phyloP scores from a whole-genome alignment of 2,888 invertebrate genomes.

The Epistrophe grossulariae region DNA sequence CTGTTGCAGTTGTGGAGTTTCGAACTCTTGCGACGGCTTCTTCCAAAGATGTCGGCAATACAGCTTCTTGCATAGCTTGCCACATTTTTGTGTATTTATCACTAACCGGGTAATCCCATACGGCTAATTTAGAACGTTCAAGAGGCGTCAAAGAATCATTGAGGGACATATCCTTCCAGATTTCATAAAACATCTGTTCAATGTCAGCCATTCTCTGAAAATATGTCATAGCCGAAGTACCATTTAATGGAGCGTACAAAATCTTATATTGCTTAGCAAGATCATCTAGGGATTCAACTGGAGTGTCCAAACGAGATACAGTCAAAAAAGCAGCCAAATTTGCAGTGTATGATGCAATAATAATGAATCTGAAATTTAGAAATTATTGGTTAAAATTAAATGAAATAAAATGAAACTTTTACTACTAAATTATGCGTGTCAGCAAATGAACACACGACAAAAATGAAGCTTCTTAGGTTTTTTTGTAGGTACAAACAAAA shows the following conservation, averaged over 20 bases:
- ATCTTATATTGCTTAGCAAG: conserved; percentile 98
- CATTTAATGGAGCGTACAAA: conserved; percentile 95
- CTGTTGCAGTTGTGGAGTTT: conserved; percentile 89
- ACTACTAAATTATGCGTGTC: no score
- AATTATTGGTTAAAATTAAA: background rate
- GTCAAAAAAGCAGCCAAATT: conserved; percentile 99
- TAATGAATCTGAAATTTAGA: conserved; percentile 90
- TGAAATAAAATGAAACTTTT: no score
- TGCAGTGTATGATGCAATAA: conserved; percentile 99
- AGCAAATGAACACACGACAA: no score
- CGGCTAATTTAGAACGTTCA: conserved; percentile 96
- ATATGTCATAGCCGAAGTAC: conserved; percentile 95
- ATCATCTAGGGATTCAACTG: conserved; percentile 96
- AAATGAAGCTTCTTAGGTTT: no score
- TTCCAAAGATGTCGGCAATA: conserved; percentile 90
- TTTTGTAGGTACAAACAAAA: no score
- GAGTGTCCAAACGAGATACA: conserved; percentile 95
- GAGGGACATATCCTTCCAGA: conserved; percentile 99
- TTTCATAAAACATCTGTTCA: conserved; percentile 97
- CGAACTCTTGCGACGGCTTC: conserved; percentile 91
- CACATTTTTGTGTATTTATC: conserved; percentile 99
- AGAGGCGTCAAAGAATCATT: conserved; percentile 96
- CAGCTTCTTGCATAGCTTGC: conserved; percentile 95
- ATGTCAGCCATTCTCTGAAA: conserved; percentile 98
- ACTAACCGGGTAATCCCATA: conserved; percentile 99